These are phyloP conservation scores for Agriotes lineatus DNA, from an alignment of 2,888 invertebrate genomes.

Conservation along the genomic window DNA sequence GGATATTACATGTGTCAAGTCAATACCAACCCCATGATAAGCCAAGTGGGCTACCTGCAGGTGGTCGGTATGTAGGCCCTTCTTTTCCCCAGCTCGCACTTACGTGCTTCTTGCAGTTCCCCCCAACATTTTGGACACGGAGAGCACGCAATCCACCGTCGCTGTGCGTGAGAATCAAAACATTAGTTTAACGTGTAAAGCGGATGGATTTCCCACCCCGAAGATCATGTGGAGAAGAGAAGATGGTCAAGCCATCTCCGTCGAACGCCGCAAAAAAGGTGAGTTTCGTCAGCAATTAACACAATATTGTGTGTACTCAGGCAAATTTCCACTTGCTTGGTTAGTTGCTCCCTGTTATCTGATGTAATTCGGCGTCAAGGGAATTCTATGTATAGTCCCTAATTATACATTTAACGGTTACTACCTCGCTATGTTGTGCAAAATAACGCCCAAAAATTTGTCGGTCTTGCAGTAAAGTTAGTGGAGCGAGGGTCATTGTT, in stretches of 20 bases:
- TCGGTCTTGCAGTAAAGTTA: neutral
- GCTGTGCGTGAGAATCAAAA: constrained; percentile 95
- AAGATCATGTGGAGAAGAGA: constrained; percentile 95
- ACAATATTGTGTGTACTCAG: constrained; percentile 42
- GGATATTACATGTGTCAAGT: constrained; percentile 93
- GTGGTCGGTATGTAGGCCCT: constrained; percentile 82
- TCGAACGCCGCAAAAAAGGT: constrained; percentile 91
- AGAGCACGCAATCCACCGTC: constrained; percentile 92
- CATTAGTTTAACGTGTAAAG: constrained; percentile 91
- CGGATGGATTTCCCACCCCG: constrained; percentile 91
- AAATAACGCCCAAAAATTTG: constrained; percentile 23
- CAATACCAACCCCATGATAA: constrained; percentile 95
- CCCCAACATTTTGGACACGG: constrained; percentile 91
- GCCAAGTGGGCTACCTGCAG: constrained; percentile 92
- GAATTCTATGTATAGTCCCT: constrained; percentile 40
- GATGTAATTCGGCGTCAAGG: constrained; percentile 39
- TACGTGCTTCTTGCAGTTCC: constrained; percentile 77
- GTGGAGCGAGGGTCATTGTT: too few species aligned
- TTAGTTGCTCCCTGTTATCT: constrained; percentile 40
- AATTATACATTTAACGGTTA: constrained; percentile 41
- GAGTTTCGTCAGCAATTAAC: constrained; percentile 52
- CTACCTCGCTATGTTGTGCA: constrained; percentile 19
- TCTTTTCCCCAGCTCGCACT: neutral
- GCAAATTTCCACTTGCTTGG: constrained; percentile 43
- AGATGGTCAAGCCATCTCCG: constrained; percentile 87